Base-by-base conservation (phyloP, 2,888 invertebrate species). In the Acleris holmiana region DNA sequence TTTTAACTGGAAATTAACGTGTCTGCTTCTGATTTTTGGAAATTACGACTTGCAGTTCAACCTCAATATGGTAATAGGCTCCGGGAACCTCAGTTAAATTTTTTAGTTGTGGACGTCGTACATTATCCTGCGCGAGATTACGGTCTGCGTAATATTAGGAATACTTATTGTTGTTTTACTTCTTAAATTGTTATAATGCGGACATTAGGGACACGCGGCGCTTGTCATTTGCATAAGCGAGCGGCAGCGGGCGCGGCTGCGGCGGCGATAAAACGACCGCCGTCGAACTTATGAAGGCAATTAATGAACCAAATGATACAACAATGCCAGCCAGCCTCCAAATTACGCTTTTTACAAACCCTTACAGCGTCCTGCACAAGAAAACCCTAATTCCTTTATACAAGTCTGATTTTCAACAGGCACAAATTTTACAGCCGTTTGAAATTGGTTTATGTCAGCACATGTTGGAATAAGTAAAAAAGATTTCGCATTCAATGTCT, bases 171-270 rank as follows among this genome's bases (percentile, higher is more conserved):
- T 88, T 89, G 86, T 89, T 88, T 85, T 85, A 89, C 85, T 88
- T 91, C 91, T 91, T 91, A 89, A 90, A 91, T 88, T 90, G 91
- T 87, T 87, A 86, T 85, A 89, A 90, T 86, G 82, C 77, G 76
- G 69, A 82, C 89, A 88, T 92, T 91, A 85, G 74, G 70, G 77
- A 75, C 91, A 92, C 84, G 85, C 85, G 91, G 91, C 73, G 85
- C 77, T 77, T 74, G 74, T 79, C 82, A 87, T 92, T 92, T 90
- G 88, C 91, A 92, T 92, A 87, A 87, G 82, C 83, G 83, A 77
- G 75, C 76, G 68, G 75, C 69, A 69, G 69, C 72, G 73, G 72
- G 71, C 71, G 78, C 83, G 84, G 84, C 88, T 88, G 88, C 78
- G 73, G 71, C 72, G 76, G 70, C 85, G 78, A 88, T 89, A 89